Percentiles rank a stretch among this genome's conserved stretches.
phyloP scores from a whole-genome alignment of 1,140 invertebrate species.

The Drosophila equinoxialis region DNA sequence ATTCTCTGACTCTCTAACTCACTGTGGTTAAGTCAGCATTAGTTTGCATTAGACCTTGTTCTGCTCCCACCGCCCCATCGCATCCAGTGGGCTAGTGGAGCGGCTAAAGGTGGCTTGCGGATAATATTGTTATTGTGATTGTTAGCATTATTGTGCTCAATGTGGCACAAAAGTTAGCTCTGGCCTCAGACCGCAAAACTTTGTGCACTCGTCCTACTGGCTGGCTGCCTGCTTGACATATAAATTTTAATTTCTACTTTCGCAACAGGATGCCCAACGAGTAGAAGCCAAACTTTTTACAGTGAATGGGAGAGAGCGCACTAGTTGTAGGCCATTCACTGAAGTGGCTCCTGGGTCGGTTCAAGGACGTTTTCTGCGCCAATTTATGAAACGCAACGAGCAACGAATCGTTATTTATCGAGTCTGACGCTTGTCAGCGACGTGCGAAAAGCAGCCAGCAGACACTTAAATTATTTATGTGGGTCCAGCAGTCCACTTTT shows the following conservation, averaged over 20 bases:
- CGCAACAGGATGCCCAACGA: constrained; percentile 27
- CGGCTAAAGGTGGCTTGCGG: constrained; percentile 14
- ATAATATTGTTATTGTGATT: constrained; percentile 67
- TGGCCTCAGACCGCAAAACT: constrained; percentile 55
- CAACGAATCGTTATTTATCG: constrained; percentile 61
- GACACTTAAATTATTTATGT: constrained; percentile 53
- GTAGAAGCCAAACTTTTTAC: constrained; percentile 48
- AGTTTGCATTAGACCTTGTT: constrained; percentile 64
- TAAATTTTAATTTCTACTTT: constrained; percentile 67
- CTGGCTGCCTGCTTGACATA: constrained; percentile 60
- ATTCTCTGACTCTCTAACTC: constrained; percentile 19
- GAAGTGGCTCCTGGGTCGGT: constrained; percentile 40
- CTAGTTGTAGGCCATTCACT: constrained; percentile 23
- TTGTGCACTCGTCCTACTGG: constrained; percentile 33
- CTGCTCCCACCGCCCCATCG: neutral
- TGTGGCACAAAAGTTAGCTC: constrained; percentile 63
- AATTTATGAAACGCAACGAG: constrained; percentile 45
- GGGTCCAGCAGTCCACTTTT: constrained; percentile 24
- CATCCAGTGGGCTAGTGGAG: too few relatives aligned
- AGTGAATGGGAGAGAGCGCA: constrained; percentile 24
- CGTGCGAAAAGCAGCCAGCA: constrained; percentile 47
- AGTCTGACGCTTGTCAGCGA: constrained; percentile 65
- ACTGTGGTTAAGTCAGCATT: constrained; percentile 62
- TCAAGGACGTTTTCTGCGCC: constrained; percentile 53
- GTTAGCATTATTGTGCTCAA: constrained; percentile 64